Base-by-base conservation (phyloP, 2,888 invertebrate species). In the Latrodectus elegans region DNA sequence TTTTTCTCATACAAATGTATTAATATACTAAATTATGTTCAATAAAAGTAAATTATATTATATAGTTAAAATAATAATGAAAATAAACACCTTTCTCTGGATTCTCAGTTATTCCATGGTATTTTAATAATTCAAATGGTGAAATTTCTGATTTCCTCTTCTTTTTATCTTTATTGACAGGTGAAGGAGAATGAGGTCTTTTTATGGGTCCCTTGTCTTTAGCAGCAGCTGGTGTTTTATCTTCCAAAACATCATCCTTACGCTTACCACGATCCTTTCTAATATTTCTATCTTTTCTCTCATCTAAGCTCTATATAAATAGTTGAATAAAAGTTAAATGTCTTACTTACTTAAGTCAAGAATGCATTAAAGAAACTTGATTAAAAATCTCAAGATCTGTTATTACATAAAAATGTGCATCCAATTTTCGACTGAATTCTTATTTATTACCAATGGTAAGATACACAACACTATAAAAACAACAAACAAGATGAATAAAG, bases 141-240 rank as follows among this genome's bases (percentile, higher is more conserved):
- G 67, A 64, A 14, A 65, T 64, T 14, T 74, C 68, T 53, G 14
- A 55, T 10, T 65, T 26, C 52, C 73, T 73, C 65, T 81, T 84
- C 49, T 78, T 83, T 26, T 65, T 64, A 38, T 83, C 79, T 38
- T 79, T 65, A 22, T 71, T 49, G 14, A 74, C 55, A n/a, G 88
- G 83, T 26, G 87, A 82, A 8, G 82, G 73, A 60, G 88, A 88
- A 84, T 80, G 84, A 8, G 79, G 75, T 67, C 88, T 60, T 76
- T 88, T 88, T 11, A 52, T 26, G 15, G 70, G 8, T 52, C 65
- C 10, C 26, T 83, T 83, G 3, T 81, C 86, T 65, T 87, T 87
- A 49, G 64, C 8, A 60, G 71, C 68, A 53, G 17, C 6, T 15
- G 55, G 15, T 8, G 68, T 15, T 65, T 88, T 83, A 22, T 55